Conservation (phyloP, 2,888 invertebrate species). For the Halocaridina rubra region DNA sequence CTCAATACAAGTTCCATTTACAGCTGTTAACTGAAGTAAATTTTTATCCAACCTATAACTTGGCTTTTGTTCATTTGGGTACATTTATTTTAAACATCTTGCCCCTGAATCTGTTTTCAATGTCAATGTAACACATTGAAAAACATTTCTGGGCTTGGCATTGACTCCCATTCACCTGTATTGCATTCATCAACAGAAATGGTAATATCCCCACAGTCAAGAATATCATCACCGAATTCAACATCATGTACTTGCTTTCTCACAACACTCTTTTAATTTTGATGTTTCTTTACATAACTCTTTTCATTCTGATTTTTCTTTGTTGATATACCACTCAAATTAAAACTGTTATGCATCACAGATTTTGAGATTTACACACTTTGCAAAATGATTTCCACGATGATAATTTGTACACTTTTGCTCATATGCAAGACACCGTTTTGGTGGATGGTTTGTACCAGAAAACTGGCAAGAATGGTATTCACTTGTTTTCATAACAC, state of each 20-base stretch:
- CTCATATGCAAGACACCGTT: neutral
- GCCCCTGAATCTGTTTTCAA: neutral
- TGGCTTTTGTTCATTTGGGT: neutral
- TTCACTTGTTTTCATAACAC: neutral
- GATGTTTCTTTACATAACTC: neutral
- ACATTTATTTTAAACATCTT: neutral
- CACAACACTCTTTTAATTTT: neutral
- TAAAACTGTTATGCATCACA: neutral
- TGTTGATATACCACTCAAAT: neutral
- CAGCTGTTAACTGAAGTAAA: neutral
- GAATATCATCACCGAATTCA: neutral
- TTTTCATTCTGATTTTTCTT: neutral
- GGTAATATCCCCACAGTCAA: neutral
- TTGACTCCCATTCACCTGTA: neutral
- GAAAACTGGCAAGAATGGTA: neutral
- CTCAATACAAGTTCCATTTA: neutral
- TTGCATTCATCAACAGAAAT: neutral
- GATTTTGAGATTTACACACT: neutral
- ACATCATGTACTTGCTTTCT: neutral
- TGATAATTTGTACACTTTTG: neutral
- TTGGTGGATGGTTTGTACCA: neutral
- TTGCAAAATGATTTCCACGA: neutral
- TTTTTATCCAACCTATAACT: neutral
- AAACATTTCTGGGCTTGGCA: neutral
- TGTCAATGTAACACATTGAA: neutral